These are phyloP conservation scores for Indicator maculatus DNA, from an alignment of 2,113 vertebrate genomes.

Conservation along the genomic window DNA sequence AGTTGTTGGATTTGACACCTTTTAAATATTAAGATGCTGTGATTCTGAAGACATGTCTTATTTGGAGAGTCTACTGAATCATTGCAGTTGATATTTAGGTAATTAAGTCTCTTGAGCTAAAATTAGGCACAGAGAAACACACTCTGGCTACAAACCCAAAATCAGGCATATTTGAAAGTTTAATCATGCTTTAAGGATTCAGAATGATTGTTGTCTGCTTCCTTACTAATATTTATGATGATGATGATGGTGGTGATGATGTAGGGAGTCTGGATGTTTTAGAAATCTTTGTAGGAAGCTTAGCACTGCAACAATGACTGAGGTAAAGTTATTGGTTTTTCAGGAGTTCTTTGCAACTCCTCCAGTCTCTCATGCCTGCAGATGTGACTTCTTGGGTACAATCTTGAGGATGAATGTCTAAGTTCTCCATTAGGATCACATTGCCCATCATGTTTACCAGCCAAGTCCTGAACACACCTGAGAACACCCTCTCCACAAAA, in stretches of 20 bases:
- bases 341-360: background rate
- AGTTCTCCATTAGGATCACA: background rate
- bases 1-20: background rate
- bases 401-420: background rate
- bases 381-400: background rate
- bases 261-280: background rate
- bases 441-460: background rate
- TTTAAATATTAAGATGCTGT: background rate
- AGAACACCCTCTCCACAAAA: background rate
- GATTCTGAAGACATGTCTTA: background rate
- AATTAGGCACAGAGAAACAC: background rate
- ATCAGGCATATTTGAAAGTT: background rate
- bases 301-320: background rate
- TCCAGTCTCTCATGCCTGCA: background rate
- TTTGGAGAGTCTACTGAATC: background rate
- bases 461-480: background rate
- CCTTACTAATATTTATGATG: background rate
- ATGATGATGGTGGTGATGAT: background rate
- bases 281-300: background rate
- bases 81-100: conserved; percentile 2
- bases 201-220: background rate
- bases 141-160: background rate
- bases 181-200: background rate
- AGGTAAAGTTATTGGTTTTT: background rate
- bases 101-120: background rate